Evolutionary conservation across 2,113 vertebrate species (phyloP).

Genomic region (Neogobius melanostomus): DNA sequence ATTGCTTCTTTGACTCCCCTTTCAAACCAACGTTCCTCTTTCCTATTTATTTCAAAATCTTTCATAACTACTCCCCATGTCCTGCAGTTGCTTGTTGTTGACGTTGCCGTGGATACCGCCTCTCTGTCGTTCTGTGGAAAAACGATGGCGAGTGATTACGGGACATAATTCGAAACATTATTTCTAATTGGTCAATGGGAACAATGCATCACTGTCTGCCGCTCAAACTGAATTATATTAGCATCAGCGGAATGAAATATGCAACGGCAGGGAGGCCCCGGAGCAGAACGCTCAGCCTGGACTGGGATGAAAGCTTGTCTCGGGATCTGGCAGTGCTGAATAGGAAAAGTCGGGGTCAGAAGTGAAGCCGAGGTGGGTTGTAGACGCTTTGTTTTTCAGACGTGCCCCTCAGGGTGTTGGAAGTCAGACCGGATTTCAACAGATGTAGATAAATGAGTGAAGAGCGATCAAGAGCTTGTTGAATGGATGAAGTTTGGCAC

Average conservation of each 20-base stretch:
- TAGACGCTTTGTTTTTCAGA: not conserved
- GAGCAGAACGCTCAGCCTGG: not conserved
- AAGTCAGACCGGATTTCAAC: not conserved
- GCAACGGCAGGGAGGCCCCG: not conserved
- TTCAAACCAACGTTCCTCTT: not conserved
- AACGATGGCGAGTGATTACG: slow-evolving; percentile 50
- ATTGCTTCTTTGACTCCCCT: slow-evolving; percentile 13
- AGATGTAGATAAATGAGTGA: not conserved
- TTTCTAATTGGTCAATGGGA: slow-evolving; percentile 42
- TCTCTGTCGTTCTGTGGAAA: slow-evolving; percentile 36
- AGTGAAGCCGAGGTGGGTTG: not conserved
- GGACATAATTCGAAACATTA: slow-evolving; percentile 57
- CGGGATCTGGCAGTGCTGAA: not conserved
- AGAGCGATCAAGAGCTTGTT: not conserved
- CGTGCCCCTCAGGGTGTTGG: not conserved
- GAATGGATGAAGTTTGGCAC: not conserved
- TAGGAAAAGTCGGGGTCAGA: not conserved
- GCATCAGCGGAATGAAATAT: slow-evolving; percentile 17
- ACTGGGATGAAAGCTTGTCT: slow-evolving; percentile 3
- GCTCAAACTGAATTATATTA: slow-evolving; percentile 42
- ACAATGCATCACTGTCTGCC: slow-evolving; percentile 47
- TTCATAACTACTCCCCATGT: slow-evolving; percentile 34
- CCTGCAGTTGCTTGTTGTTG: slow-evolving; percentile 10
- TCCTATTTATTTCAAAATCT: not conserved
- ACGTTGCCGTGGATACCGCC: slow-evolving; percentile 58